phyloP scores from a whole-genome alignment of 2,888 invertebrate species.

The Bugula neritina region DNA sequence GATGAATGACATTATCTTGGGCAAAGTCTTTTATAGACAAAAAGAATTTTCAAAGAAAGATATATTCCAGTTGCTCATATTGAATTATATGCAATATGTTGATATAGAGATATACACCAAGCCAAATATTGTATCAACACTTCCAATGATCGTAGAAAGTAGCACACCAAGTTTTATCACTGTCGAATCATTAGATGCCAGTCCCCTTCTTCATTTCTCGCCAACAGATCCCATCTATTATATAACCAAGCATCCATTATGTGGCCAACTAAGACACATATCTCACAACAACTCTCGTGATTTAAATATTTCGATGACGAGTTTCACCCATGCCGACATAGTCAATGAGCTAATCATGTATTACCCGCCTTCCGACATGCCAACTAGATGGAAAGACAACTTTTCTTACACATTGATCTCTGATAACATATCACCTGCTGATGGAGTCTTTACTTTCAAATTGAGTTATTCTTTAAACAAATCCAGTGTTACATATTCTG shows the following conservation, averaged over 20 bases:
- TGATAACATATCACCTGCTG: not conserved
- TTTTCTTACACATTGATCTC: constrained; percentile 12
- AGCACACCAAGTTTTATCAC: not conserved
- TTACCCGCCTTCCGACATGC: not conserved
- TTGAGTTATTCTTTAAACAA: not conserved
- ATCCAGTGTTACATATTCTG: not conserved
- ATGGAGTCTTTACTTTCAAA: constrained; percentile 4
- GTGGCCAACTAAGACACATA: not conserved
- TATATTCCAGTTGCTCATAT: not conserved
- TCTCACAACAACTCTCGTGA: not conserved
- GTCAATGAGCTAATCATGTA: not conserved
- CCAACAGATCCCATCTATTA: not conserved
- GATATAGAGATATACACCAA: not conserved
- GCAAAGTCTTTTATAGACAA: not conserved
- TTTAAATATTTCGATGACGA: not conserved
- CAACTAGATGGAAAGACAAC: not conserved
- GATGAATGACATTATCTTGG: not conserved
- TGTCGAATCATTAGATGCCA: not conserved
- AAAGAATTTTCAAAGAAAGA: not conserved
- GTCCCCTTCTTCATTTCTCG: not conserved
- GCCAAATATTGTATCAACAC: not conserved
- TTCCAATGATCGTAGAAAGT: not conserved
- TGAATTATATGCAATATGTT: not conserved
- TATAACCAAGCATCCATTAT: constrained; percentile 1
- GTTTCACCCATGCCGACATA: not conserved